A percentile compares a stretch with the other conserved stretches of the same genome.
Evolutionary conservation across 2,797 vertebrate genomes (phyloP).

Genomic region (Nothura maculosa): DNA sequence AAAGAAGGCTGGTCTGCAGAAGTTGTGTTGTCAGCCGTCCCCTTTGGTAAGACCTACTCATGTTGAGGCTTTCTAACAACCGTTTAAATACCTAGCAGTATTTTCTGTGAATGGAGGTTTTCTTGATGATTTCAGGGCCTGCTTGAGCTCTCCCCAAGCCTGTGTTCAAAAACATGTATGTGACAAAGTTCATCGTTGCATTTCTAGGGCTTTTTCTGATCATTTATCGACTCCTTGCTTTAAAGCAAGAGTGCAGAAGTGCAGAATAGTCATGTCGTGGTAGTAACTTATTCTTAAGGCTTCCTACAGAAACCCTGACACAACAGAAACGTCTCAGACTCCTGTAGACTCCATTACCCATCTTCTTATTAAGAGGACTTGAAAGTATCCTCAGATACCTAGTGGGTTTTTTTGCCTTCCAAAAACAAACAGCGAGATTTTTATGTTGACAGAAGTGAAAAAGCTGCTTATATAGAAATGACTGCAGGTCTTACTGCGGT

Average conservation of each 20-base stretch:
- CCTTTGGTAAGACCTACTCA: not conserved
- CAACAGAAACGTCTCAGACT: not conserved
- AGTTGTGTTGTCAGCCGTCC: not conserved
- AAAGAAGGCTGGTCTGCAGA: not conserved
- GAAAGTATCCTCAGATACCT: not conserved
- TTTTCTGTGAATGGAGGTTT: not conserved
- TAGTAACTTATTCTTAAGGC: not conserved
- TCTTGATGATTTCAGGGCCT: not conserved
- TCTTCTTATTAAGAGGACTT: not conserved
- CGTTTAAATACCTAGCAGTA: not conserved
- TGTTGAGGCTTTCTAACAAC: not conserved
- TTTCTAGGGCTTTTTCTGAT: not conserved
- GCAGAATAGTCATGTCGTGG: not conserved
- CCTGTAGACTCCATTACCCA: not conserved
- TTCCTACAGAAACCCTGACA: not conserved
- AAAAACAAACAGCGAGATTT: not conserved
- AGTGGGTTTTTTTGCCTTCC: not conserved
- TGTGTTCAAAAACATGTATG: rapidly evolving
- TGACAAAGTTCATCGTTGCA: not conserved
- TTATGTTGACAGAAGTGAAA: not conserved
- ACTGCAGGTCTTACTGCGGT: not conserved
- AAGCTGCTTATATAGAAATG: not conserved
- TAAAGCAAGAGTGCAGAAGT: not conserved
- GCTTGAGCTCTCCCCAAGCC: not conserved
- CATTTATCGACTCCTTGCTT: not conserved